Evolutionary conservation across 2,797 vertebrate species (phyloP).

Genomic region (Scarus forsteni): DNA sequence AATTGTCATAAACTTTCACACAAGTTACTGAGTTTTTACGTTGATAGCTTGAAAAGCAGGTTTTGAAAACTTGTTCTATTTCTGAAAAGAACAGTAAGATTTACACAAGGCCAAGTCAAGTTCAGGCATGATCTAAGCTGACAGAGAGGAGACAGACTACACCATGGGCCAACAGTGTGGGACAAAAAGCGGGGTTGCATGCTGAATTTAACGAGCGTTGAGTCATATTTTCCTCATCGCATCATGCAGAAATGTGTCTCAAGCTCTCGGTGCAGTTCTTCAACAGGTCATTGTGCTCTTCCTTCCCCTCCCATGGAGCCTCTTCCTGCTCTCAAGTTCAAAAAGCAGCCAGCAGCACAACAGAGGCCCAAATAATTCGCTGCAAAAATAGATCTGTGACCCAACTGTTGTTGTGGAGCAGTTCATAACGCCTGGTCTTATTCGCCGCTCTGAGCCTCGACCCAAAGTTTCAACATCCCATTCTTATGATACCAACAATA

Average conservation of each 20-base stretch:
- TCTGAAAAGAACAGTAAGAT: slow-evolving; percentile 7
- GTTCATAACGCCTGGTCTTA: slow-evolving; percentile 25
- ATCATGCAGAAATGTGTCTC: slow-evolving; percentile 10
- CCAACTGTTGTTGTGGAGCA: slow-evolving; percentile 68
- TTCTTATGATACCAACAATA: neutral
- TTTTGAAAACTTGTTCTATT: slow-evolving; percentile 2
- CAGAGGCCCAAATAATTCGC: slow-evolving; percentile 56
- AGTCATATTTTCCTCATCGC: slow-evolving; percentile 50
- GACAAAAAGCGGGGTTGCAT: slow-evolving; percentile 15
- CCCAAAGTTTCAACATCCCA: slow-evolving; percentile 12
- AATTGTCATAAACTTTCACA: too few relatives aligned
- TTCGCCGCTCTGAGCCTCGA: slow-evolving; percentile 43
- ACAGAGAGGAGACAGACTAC: slow-evolving; percentile 19
- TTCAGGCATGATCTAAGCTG: slow-evolving; percentile 55
- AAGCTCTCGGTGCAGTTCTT: slow-evolving; percentile 21
- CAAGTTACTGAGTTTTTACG: too few relatives aligned
- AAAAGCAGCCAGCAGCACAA: slow-evolving; percentile 34
- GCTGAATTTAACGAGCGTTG: slow-evolving; percentile 38
- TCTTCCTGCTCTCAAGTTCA: slow-evolving; percentile 63
- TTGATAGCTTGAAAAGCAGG: too few relatives aligned
- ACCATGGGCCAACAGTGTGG: slow-evolving; percentile 8
- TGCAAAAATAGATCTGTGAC: slow-evolving; percentile 68
- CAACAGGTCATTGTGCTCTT: slow-evolving; percentile 27
- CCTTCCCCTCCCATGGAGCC: slow-evolving; percentile 10
- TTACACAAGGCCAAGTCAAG: slow-evolving; percentile 41